phyloP scores from a whole-genome alignment of 2,113 vertebrate genomes.

The Heterochromis multidens region DNA sequence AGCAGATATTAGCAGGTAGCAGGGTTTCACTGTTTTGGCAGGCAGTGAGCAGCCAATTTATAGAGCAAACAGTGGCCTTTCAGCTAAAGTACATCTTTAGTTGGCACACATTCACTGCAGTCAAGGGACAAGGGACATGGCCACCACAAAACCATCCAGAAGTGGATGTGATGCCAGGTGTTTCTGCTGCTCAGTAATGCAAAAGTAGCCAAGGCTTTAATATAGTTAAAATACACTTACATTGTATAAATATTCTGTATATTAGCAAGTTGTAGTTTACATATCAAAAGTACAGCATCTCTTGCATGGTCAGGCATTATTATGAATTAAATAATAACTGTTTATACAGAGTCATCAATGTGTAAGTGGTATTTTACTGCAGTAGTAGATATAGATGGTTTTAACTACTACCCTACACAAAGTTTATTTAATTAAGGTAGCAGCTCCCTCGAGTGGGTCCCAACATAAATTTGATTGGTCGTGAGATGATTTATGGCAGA shows the following conservation, averaged over 20 bases:
- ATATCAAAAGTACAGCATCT: not conserved
- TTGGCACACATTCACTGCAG: not conserved
- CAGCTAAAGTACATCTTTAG: constrained; percentile 31
- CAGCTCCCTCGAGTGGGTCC: not conserved
- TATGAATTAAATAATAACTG: not conserved
- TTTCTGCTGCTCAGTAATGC: not conserved
- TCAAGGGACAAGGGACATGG: not conserved
- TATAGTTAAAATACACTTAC: not conserved
- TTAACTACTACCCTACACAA: not conserved
- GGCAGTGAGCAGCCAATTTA: not conserved
- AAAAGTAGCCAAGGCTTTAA: not conserved
- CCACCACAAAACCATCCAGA: not conserved
- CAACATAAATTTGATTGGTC: not conserved
- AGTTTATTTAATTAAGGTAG: not conserved
- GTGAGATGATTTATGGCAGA: not conserved
- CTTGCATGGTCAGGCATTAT: not conserved
- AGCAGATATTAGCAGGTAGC: constrained; percentile 27
- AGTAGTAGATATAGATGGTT: not conserved
- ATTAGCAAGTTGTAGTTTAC: not conserved
- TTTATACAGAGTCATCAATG: not conserved
- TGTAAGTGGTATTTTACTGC: not conserved
- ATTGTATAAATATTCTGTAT: not conserved
- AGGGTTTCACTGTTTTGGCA: constrained; percentile 33
- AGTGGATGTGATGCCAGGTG: not conserved
- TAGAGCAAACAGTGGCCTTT: constrained; percentile 14